Evolutionary conservation across 1,140 invertebrate species (phyloP).

Genomic region (Globodera rostochiensis): DNA sequence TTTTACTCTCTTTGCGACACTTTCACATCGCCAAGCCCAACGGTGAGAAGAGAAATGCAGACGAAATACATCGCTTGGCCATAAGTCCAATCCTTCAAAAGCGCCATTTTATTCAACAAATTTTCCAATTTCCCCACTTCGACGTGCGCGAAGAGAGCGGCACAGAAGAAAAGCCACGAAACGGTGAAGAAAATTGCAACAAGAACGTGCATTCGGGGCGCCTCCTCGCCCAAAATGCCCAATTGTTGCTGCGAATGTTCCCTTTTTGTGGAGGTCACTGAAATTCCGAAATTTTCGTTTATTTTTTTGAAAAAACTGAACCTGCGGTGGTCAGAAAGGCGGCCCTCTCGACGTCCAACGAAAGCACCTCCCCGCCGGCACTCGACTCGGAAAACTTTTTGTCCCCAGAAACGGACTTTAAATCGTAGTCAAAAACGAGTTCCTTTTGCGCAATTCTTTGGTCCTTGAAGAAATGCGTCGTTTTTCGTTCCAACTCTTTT

Average conservation of each 20-base stretch:
- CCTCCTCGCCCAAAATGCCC: constrained; percentile 12
- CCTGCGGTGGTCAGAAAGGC: not conserved
- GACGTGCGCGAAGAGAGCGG: constrained; percentile 59
- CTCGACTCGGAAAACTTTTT: constrained; percentile 6
- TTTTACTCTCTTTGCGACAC: constrained; percentile 57
- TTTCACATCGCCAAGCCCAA: constrained; percentile 60
- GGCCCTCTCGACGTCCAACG: constrained; percentile 8
- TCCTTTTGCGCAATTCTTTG: constrained; percentile 18
- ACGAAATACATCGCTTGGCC: constrained; percentile 57
- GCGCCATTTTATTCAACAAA: not conserved
- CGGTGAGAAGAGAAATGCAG: constrained; percentile 57
- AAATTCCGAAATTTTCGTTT: not conserved
- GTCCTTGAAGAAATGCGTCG: constrained; percentile 31
- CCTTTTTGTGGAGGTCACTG: constrained; percentile 1
- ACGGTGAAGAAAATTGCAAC: constrained; percentile 52
- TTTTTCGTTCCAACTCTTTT: constrained; percentile 24
- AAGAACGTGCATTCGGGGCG: constrained; percentile 47
- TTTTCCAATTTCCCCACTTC: constrained; percentile 32
- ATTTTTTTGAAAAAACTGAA: not conserved
- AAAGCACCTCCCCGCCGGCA: not conserved
- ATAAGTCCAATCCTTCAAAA: constrained; percentile 62
- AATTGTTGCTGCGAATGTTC: constrained; percentile 2
- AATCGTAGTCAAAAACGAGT: constrained; percentile 8
- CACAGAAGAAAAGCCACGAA: constrained; percentile 64
- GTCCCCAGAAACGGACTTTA: constrained; percentile 3